Conservation (phyloP, 2,797 vertebrate genomes). For the Bradypus variegatus region DNA sequence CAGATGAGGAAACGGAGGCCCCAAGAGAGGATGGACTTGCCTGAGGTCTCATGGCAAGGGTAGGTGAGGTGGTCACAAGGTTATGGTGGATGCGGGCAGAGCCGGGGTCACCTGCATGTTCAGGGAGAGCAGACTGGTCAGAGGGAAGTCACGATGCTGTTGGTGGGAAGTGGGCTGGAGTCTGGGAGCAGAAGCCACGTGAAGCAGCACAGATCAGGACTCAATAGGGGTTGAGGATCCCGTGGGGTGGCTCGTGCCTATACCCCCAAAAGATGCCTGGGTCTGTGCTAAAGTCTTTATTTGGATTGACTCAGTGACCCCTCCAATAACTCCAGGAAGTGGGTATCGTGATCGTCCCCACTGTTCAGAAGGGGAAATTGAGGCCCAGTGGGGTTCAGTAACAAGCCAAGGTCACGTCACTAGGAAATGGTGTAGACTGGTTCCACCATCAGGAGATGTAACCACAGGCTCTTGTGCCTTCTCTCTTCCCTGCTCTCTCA, state of each 20-base stretch:
- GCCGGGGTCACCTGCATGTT: not conserved
- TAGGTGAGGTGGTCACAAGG: not conserved
- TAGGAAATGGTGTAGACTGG: not conserved
- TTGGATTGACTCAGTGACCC: not conserved
- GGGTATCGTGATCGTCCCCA: not conserved
- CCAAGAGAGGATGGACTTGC: not conserved
- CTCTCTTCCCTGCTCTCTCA: not conserved
- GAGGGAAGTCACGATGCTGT: not conserved
- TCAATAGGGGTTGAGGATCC: fast-evolving
- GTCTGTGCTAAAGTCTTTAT: not conserved
- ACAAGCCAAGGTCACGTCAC: not conserved
- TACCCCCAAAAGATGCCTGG: not conserved
- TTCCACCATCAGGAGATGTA: not conserved
- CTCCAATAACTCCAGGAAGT: not conserved
- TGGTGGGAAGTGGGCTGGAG: not conserved
- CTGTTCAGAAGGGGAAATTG: conserved; percentile 14
- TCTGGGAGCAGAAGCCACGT: not conserved
- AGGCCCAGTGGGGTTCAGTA: not conserved
- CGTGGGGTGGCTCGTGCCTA: not conserved
- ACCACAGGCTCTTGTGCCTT: not conserved
- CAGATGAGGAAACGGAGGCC: not conserved
- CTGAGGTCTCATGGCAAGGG: not conserved
- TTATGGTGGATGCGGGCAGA: not conserved
- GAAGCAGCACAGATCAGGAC: not conserved
- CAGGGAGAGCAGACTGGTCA: not conserved